A percentile compares a stretch with the other conserved stretches of the same genome.
Conservation (phyloP, 2,888 invertebrate genomes). For the Cerastoderma edule region DNA sequence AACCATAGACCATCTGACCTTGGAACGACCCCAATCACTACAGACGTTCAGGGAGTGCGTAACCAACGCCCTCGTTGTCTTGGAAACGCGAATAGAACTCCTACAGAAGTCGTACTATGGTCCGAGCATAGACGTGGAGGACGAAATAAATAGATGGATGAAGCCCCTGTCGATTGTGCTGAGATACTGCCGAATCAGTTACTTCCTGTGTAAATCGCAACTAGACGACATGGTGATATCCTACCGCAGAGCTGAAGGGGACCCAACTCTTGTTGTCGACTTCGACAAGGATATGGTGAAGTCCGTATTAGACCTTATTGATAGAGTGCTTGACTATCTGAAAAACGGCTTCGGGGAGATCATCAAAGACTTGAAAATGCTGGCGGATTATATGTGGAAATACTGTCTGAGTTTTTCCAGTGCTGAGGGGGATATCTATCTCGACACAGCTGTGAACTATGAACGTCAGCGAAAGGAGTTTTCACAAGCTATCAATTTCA, state of each 20-base stretch:
- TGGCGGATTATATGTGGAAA: conserved; percentile 71
- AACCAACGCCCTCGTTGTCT: conserved; percentile 59
- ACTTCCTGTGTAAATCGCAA: conserved; percentile 63
- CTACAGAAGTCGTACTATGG: conserved; percentile 71
- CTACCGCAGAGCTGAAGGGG: conserved; percentile 59
- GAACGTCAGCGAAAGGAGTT: conserved; percentile 74
- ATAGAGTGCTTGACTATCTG: conserved; percentile 60
- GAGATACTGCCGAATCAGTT: conserved; percentile 64
- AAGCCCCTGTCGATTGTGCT: conserved; percentile 64
- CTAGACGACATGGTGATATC: conserved; percentile 64
- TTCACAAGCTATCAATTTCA: conserved; percentile 64
- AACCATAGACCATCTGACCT: conserved; percentile 68
- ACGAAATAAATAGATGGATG: conserved; percentile 71
- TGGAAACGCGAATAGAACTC: conserved; percentile 66
- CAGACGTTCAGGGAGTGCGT: conserved; percentile 73
- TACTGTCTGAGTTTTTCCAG: conserved; percentile 76
- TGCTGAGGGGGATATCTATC: conserved; percentile 68
- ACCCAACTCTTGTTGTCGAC: conserved; percentile 62
- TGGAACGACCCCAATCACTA: conserved; percentile 76
- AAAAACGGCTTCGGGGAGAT: conserved; percentile 71
- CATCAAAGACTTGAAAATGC: conserved; percentile 62
- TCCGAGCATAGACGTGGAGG: conserved; percentile 62
- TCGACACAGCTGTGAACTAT: conserved; percentile 77
- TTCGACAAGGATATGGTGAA: conserved; percentile 61
- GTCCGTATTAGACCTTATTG: conserved; percentile 58